These are phyloP conservation scores for Trichoplusia ni DNA, from an alignment of 1,140 invertebrate genomes.

Conservation along the genomic window DNA sequence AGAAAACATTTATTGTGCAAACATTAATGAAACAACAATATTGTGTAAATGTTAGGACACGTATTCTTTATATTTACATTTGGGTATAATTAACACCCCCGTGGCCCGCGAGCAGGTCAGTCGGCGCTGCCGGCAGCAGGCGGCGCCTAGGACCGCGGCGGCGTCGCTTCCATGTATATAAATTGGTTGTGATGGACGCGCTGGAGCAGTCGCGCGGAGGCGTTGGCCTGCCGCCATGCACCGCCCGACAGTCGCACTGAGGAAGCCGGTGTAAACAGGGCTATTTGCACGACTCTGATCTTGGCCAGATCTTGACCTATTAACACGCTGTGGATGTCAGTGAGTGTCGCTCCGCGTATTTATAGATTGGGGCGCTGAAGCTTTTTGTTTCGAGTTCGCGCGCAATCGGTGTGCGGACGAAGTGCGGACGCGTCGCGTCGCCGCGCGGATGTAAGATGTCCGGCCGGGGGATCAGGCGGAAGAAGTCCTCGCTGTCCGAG, in stretches of 20 bases:
- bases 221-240: conserved; percentile 57
- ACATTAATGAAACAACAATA: no score
- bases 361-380: conserved; percentile 61
- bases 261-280: conserved; percentile 72
- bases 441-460: conserved; percentile 83
- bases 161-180: conserved; percentile 20
- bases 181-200: conserved; percentile 24
- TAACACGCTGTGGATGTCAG: conserved; percentile 72
- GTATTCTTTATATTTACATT: no score
- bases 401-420: conserved; percentile 34
- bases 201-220: conserved; percentile 7
- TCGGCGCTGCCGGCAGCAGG: no score
- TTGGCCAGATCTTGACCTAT: conserved; percentile 81
- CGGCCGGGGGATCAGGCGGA: conserved; percentile 89
- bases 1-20: no score
- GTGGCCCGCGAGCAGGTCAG: no score
- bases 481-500: conserved; percentile 94
- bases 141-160: no score
- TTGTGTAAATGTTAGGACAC: no score
- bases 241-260: conserved; percentile 58
- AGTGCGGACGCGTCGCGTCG: conserved; percentile 48
- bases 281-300: conserved; percentile 70
- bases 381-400: conserved; percentile 48
- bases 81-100: no score
- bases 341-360: conserved; percentile 70